Evolutionary conservation across 1,140 invertebrate species (phyloP).

Genomic region (Listronotus bonariensis): DNA sequence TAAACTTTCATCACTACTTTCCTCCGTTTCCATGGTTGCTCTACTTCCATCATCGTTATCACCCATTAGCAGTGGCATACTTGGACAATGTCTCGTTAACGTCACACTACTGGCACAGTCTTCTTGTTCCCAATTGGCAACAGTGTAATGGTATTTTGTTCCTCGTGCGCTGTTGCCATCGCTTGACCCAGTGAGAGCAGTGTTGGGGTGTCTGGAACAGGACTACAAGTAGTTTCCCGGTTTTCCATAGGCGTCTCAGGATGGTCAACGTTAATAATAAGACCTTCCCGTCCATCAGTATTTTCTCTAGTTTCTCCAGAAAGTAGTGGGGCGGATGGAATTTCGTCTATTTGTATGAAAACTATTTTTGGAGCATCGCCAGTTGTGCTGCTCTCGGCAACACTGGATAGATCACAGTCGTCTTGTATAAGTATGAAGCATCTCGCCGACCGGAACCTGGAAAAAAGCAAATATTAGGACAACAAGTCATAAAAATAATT

Average conservation of each 20-base stretch:
- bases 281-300: slow-evolving; percentile 3
- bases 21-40: not conserved
- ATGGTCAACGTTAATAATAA: slow-evolving; percentile 7
- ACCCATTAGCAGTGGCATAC: slow-evolving; percentile 5
- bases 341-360: slow-evolving; percentile 54
- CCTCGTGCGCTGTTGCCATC: slow-evolving; percentile 13
- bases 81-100: not conserved
- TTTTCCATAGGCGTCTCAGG: slow-evolving; percentile 3
- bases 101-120: not conserved
- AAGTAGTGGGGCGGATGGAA: slow-evolving; percentile 15
- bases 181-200: slow-evolving; percentile 20
- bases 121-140: slow-evolving; percentile 9
- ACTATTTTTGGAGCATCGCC: slow-evolving; percentile 48
- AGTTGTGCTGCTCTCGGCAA: slow-evolving; percentile 39
- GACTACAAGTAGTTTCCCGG: slow-evolving; percentile 8
- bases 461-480: slow-evolving; percentile 7
- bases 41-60: slow-evolving; percentile 7
- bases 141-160: slow-evolving; percentile 9
- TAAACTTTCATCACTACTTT: slow-evolving; percentile 30
- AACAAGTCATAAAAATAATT: not conserved
- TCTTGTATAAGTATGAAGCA: slow-evolving; percentile 55
- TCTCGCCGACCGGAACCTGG: slow-evolving; percentile 48
- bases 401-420: slow-evolving; percentile 54
- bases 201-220: slow-evolving; percentile 32
- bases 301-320: slow-evolving; percentile 6